Evolutionary conservation across 2,888 invertebrate genomes (phyloP).

Genomic region (Oxystoma pomonae): DNA sequence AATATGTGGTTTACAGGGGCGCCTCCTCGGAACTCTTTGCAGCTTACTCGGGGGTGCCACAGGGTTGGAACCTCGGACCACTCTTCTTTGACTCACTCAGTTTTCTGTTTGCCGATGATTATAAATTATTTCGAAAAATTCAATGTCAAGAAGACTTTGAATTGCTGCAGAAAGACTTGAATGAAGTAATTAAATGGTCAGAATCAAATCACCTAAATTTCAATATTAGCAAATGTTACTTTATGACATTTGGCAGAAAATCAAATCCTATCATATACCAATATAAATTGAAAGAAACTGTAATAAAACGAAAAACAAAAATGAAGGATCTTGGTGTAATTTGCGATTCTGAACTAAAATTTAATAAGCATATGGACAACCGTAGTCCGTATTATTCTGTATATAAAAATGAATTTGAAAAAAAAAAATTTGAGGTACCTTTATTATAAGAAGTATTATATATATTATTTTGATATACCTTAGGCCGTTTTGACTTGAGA

Average conservation of each 20-base stretch:
- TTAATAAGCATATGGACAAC: not conserved
- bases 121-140: not conserved
- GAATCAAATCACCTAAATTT: not conserved
- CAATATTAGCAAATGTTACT: not conserved
- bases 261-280: constrained; percentile 1
- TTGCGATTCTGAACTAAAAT: not conserved
- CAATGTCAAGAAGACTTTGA: not conserved
- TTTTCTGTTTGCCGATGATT: not conserved
- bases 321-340: not conserved
- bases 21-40: constrained; percentile 1
- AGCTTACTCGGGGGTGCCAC: constrained; percentile 1
- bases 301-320: constrained; percentile 1
- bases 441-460: not conserved
- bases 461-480: too few relatives aligned
- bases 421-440: not conserved
- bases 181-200: constrained; percentile 1
- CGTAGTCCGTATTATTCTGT: not conserved
- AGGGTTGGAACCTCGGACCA: not conserved
- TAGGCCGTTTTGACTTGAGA: too few relatives aligned
- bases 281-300: not conserved
- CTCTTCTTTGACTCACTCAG: constrained; percentile 1
- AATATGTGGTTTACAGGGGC: not conserved
- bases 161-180: not conserved
- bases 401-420: not conserved
- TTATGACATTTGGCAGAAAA: constrained; percentile 1